Evolutionary conservation across 2,888 invertebrate species (phyloP), one percentile per base, ranked within the genome.

Genomic region (Schrankia costaestrigalis): DNA sequence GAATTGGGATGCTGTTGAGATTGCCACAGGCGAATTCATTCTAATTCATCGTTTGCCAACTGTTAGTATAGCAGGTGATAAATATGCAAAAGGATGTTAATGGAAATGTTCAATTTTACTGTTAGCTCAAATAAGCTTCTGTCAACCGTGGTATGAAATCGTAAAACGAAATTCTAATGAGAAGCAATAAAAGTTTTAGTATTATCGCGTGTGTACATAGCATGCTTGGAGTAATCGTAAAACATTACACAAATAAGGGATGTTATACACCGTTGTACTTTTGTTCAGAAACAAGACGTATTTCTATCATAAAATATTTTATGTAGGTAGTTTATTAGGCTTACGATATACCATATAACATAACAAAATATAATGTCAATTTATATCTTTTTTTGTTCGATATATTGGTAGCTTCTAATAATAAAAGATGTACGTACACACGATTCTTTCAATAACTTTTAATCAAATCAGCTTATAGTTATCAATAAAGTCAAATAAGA

Each of bases 151-250:
- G 52, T 62, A 59, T 63, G 50, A 61, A 67, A 71, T 64, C 74
- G 70, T 79, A 75, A 76, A 80, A 62, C 39, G 34, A 47, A 55
- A 68, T 69, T 71, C 64, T 72, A 75, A 76, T 71, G 67, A 52
- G 42, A 39, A 53, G 55, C 69, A 53, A 75, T 84, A 81, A 80
- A 79, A 70, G 17, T 62, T 70, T 71, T 70, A 73, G 63, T 59
- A 49, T 53, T 35, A 56, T 64, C 56, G 66, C 52, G 60, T 58
- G 56, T 46, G 51, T 46, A 56, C 57, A 51, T 41, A 53, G 54
- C 54, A 56, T 63, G 51, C 63, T 71, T 64, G 65, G 52, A 61
- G 59, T 60, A 63, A 70, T 56, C 67, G 71, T 61, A 75, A 78
- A 78, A 79, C 73, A 74, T 68, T 63, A 47, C 46, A 58, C 65